Evolutionary conservation across 2,113 vertebrate genomes (phyloP).

Genomic region (Mustelus asterias): DNA sequence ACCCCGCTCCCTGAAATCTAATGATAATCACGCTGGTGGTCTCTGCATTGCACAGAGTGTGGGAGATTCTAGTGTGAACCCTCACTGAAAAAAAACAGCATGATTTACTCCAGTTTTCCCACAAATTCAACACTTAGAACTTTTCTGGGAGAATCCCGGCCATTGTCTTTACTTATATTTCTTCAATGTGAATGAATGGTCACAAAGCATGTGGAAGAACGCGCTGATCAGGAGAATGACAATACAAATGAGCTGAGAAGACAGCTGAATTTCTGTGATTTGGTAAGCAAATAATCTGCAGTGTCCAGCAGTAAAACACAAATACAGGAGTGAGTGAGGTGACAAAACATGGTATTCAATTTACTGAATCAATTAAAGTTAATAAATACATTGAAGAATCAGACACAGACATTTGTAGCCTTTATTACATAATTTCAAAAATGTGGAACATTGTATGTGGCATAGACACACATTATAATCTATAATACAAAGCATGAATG

Average conservation of each 20-base stretch:
- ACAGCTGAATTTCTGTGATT: background rate
- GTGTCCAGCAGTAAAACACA: background rate
- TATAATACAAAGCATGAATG: background rate
- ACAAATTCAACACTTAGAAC: too few species aligned
- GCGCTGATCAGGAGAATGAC: background rate
- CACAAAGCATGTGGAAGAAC: background rate
- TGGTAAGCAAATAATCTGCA: background rate
- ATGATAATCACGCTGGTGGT: too few species aligned
- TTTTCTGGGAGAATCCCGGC: too few species aligned
- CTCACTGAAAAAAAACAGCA: too few species aligned
- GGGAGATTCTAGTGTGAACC: too few species aligned
- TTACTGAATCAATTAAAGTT: background rate
- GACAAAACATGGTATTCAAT: background rate
- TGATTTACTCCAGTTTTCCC: too few species aligned
- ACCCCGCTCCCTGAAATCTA: too few species aligned
- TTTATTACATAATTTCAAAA: constrained; percentile 1
- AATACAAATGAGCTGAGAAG: background rate
- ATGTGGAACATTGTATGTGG: background rate
- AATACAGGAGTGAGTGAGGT: background rate
- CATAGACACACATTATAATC: background rate
- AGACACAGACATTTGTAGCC: background rate
- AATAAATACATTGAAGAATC: background rate
- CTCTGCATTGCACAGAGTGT: too few species aligned
- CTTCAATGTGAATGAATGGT: background rate
- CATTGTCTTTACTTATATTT: background rate